These are phyloP conservation scores for Coracopsis vasa DNA, from an alignment of 2,113 vertebrate species.

Conservation along the genomic window DNA sequence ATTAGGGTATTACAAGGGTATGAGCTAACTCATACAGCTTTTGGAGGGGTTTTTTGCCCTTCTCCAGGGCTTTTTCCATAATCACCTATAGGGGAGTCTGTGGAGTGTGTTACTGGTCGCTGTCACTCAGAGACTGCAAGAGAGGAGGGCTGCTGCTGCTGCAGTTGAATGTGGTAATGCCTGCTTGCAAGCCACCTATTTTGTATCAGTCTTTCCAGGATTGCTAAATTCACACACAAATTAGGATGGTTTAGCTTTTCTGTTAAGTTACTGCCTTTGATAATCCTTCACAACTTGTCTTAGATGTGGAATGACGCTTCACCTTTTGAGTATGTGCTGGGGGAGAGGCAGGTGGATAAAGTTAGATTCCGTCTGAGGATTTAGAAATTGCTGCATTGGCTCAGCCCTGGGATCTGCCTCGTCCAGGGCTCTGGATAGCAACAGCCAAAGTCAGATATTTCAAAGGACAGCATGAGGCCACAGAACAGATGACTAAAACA, in stretches of 20 bases:
- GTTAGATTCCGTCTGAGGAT: slow-evolving; percentile 48
- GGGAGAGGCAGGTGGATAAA: slow-evolving; percentile 3
- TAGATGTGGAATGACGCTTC: background rate
- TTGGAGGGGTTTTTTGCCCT: background rate
- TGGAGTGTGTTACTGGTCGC: background rate
- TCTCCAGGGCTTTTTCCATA: background rate
- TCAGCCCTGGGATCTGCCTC: slow-evolving; percentile 23
- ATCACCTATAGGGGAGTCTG: background rate
- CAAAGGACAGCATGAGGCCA: background rate
- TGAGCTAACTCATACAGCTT: background rate
- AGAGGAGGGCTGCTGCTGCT: background rate
- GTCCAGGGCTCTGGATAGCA: background rate
- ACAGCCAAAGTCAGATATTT: slow-evolving; percentile 8
- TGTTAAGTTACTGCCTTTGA: background rate
- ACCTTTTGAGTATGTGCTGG: slow-evolving; percentile 6
- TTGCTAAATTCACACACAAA: background rate
- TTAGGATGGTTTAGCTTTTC: slow-evolving; percentile 17
- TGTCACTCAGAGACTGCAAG: background rate
- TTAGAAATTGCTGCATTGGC: slow-evolving; percentile 29
- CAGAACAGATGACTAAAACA: slow-evolving; percentile 32
- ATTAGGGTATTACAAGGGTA: background rate
- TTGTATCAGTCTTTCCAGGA: background rate
- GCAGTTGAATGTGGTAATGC: background rate
- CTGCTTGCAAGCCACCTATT: background rate
- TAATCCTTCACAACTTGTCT: slow-evolving; percentile 21